Base-by-base conservation (phyloP, 1,140 invertebrate species). In the Scaptomyza pallida region DNA sequence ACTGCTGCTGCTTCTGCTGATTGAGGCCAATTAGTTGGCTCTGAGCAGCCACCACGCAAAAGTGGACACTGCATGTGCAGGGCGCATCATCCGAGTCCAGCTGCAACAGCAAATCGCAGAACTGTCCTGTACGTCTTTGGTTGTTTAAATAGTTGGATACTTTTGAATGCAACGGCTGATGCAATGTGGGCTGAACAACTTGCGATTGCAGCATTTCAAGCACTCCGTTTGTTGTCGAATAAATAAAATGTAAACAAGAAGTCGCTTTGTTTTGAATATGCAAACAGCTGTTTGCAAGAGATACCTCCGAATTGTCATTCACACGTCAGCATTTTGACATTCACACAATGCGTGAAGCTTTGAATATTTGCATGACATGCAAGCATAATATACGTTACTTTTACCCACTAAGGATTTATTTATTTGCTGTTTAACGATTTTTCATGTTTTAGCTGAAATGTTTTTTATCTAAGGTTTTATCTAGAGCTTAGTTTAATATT, bases 81-180 rank as follows among this genome's bases (percentile, higher is more conserved):
- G 67, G 43, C 12, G 68, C 56, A 23, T 78, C 80, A 41, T 81
- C 80, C 1, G 80, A 76, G 43, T 89, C 82, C 16, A 91, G 23
- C 55, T 91, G 82, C 1, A 91, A 70, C 44, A 75, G 63, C 16
- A 91, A 47, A 50, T 91, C 89, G 41, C 89, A 91, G 37, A 92
- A 92, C 54, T 83, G 85, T 59, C 77, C 85, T 3, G 64, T 71
- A 48, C 67, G 72, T 9, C 78, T 75, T 86, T 76, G 89, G 52
- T 70, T 71, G 70, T 77, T 93, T 33, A 92, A 70, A 16, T 90
- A 90, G 26, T 90, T 90, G 0, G 89, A 83, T 5, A 90, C 89
- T 41, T 90, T 90, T 3, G 89, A 90, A 40, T 90, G 89, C 9
- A 90, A 52, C 5, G 89, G 89, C 19, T 90, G 89, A 21, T 90